Evolutionary conservation across 2,888 invertebrate genomes (phyloP).

Genomic region (Alviniconcha strummeri): DNA sequence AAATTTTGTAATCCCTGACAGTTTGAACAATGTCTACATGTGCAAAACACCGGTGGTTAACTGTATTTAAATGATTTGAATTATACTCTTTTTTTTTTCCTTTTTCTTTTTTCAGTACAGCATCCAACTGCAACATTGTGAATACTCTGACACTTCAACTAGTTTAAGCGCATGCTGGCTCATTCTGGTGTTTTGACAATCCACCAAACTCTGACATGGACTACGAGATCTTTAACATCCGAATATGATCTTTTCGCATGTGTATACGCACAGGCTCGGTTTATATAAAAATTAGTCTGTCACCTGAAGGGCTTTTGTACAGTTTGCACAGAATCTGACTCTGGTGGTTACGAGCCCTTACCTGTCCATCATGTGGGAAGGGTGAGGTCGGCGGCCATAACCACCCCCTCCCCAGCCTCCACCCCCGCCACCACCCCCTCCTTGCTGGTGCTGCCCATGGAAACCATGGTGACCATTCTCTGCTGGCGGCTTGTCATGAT

Average conservation of each 20-base stretch:
- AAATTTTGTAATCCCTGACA: no score
- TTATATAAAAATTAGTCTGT: not conserved
- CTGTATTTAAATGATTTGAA: no score
- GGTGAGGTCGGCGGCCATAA: constrained; percentile 1
- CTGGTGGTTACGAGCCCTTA: not conserved
- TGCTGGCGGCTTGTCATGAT: not conserved
- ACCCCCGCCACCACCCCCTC: not conserved
- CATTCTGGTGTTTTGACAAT: no score
- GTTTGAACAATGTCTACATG: no score
- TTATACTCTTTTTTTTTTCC: no score
- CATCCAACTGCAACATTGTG: no score
- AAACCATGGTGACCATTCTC: constrained; percentile 10
- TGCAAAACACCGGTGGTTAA: no score
- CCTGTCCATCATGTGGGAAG: constrained; percentile 25
- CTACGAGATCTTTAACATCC: not conserved
- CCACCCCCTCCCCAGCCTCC: not conserved
- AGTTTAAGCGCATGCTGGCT: no score
- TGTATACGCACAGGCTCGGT: not conserved
- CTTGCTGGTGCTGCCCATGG: not conserved
- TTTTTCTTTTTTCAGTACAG: no score
- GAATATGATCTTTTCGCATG: not conserved
- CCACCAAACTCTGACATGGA: not conserved
- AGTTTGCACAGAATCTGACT: not conserved
- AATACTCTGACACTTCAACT: no score
- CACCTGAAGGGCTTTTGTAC: not conserved